Percentiles rank a stretch among this genome's conserved stretches.
Conservation (phyloP, 2,888 invertebrate genomes). For the Siphlonurus alternatus region DNA sequence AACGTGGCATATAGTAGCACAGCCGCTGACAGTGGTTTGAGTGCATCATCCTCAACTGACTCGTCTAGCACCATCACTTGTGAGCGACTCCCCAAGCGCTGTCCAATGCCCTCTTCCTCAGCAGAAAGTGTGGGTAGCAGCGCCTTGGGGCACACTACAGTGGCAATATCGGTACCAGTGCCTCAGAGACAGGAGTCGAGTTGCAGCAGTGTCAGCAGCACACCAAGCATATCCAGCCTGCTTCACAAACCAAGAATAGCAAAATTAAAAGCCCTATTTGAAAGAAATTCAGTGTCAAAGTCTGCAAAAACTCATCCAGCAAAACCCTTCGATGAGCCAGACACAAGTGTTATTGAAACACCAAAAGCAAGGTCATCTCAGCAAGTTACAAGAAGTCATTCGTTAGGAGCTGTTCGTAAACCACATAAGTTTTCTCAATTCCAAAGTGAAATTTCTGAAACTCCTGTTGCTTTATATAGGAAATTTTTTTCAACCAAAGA, state of each 20-base stretch:
- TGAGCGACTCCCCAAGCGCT: background rate
- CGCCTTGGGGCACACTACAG: no score
- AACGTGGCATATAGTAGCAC: background rate
- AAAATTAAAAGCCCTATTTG: slow-evolving; percentile 24
- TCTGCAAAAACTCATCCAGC: background rate
- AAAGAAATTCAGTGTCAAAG: slow-evolving; percentile 15
- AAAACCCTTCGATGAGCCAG: background rate
- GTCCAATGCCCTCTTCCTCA: background rate
- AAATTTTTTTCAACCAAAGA: background rate
- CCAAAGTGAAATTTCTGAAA: background rate
- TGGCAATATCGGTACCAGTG: no score
- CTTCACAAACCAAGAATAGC: slow-evolving; percentile 22
- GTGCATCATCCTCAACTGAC: background rate
- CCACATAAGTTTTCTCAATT: slow-evolving; percentile 8
- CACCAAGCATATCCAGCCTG: slow-evolving; percentile 8
- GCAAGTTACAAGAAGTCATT: slow-evolving; percentile 18
- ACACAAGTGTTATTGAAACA: background rate
- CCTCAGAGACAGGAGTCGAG: background rate
- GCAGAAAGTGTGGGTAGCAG: background rate
- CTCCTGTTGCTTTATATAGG: background rate
- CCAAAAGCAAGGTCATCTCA: slow-evolving; percentile 14
- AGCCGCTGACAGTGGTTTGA: slow-evolving; percentile 8
- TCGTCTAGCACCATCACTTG: background rate
- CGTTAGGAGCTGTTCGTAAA: slow-evolving; percentile 16
- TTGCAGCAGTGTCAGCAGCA: no score